A percentile compares a stretch with the other conserved stretches of the same genome.
These are phyloP conservation scores for Myathropa florea DNA, from an alignment of 2,888 invertebrate genomes.

Conservation along the genomic window DNA sequence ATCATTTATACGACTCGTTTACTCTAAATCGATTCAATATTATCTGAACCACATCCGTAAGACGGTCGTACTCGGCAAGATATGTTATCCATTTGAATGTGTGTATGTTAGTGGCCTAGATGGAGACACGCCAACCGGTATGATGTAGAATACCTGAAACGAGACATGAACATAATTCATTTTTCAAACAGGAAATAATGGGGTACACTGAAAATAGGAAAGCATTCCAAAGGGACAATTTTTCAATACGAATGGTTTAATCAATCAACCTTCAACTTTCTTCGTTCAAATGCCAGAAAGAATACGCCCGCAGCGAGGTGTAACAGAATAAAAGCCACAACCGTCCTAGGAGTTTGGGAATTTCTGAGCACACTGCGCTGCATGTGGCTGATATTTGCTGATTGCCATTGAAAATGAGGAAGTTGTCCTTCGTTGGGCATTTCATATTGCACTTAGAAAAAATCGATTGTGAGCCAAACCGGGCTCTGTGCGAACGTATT, in stretches of 20 bases:
- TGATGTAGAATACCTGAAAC: constrained; percentile 44
- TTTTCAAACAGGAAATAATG: constrained; percentile 39
- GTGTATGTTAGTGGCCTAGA: constrained; percentile 18
- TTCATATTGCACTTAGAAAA: constrained; percentile 16
- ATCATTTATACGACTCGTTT: constrained; percentile 49
- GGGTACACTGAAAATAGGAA: not conserved
- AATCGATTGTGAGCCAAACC: constrained; percentile 47
- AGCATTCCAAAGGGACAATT: constrained; percentile 15
- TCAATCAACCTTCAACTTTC: constrained; percentile 65
- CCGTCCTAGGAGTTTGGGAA: constrained; percentile 4
- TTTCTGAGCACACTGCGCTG: not conserved
- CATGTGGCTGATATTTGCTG: not conserved
- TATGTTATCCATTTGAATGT: constrained; percentile 56
- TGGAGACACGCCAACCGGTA: constrained; percentile 19
- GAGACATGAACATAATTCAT: constrained; percentile 47
- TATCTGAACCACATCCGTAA: constrained; percentile 45
- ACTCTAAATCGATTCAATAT: constrained; percentile 57
- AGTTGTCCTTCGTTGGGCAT: constrained; percentile 27
- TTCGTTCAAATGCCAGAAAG: constrained; percentile 49
- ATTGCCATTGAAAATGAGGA: constrained; percentile 22
- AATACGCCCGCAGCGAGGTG: constrained; percentile 11
- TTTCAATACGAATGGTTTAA: constrained; percentile 55
- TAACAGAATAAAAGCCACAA: constrained; percentile 3
- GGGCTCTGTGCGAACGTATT: not conserved
- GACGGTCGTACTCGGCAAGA: constrained; percentile 20